Conservation (phyloP, 2,888 invertebrate species). For the Orthonevra nobilis region DNA sequence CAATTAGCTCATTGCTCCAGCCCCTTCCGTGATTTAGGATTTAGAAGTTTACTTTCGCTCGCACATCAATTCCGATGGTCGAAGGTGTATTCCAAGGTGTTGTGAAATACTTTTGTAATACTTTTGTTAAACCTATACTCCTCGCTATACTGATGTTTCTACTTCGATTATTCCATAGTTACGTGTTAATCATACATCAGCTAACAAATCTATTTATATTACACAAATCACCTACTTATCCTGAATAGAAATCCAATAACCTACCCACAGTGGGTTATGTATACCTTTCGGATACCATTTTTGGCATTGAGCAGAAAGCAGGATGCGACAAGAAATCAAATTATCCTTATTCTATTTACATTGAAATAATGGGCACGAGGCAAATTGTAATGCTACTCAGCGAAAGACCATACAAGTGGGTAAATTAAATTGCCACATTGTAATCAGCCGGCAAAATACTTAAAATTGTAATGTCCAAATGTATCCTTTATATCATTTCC, state of each 20-base stretch:
- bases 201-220: conserved; percentile 17
- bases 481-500: conserved; percentile 9
- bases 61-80: no score
- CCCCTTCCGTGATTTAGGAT: no score
- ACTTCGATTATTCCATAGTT: no score
- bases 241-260: conserved; percentile 41
- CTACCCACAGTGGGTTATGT: conserved; percentile 8
- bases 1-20: no score
- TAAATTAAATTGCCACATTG: conserved; percentile 65
- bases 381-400: conserved; percentile 61
- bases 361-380: conserved; percentile 61
- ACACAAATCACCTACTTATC: conserved; percentile 43
- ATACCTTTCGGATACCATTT: conserved; percentile 6
- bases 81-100: no score
- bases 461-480: conserved; percentile 30
- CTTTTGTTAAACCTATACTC: no score
- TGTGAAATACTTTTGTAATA: no score
- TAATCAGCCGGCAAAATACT: conserved; percentile 36
- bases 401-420: conserved; percentile 58
- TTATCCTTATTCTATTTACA: conserved; percentile 59
- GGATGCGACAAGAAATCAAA: conserved; percentile 46
- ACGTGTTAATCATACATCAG: neutral
- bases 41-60: no score
- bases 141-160: no score
- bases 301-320: conserved; percentile 15